Evolutionary conservation across 2,888 invertebrate species (phyloP).

Genomic region (Volucella inflata): DNA sequence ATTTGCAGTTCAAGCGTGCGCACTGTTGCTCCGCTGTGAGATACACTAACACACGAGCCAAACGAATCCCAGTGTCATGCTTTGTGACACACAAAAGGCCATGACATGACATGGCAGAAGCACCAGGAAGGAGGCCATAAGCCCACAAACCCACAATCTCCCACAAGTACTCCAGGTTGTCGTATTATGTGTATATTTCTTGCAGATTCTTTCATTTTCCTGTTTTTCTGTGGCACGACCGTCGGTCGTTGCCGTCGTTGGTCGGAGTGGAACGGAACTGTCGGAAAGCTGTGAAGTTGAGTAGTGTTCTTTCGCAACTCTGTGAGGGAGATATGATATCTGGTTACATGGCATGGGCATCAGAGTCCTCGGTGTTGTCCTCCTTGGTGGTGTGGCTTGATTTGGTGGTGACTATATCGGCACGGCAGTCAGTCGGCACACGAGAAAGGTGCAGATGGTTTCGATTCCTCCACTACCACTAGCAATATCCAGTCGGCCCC

Average conservation of each 20-base stretch:
- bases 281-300: conserved; percentile 50
- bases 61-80: conserved; percentile 63
- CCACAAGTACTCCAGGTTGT: neutral
- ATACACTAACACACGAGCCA: conserved; percentile 22
- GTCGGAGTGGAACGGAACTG: too few relatives aligned
- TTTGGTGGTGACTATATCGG: too few relatives aligned
- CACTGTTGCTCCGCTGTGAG: conserved; percentile 51
- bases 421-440: conserved; percentile 44
- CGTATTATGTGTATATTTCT: conserved; percentile 11
- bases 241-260: neutral
- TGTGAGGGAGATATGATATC: conserved; percentile 58
- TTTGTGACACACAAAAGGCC: conserved; percentile 61
- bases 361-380: conserved; percentile 18
- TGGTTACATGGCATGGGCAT: conserved; percentile 63
- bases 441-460: conserved; percentile 55
- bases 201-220: conserved; percentile 9
- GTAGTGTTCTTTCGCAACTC: conserved; percentile 55
- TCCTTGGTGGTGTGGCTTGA: conserved; percentile 10
- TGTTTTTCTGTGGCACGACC: conserved; percentile 36
- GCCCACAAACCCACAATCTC: too few relatives aligned
- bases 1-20: conserved; percentile 74
- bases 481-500: conserved; percentile 16
- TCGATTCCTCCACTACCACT: conserved; percentile 19
- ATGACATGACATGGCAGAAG: conserved; percentile 28
- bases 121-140: conserved; percentile 41